A percentile compares a stretch with the other conserved stretches of the same genome.
Conservation (phyloP, 2,888 invertebrate species). For the Dicranocentrus wangi region DNA sequence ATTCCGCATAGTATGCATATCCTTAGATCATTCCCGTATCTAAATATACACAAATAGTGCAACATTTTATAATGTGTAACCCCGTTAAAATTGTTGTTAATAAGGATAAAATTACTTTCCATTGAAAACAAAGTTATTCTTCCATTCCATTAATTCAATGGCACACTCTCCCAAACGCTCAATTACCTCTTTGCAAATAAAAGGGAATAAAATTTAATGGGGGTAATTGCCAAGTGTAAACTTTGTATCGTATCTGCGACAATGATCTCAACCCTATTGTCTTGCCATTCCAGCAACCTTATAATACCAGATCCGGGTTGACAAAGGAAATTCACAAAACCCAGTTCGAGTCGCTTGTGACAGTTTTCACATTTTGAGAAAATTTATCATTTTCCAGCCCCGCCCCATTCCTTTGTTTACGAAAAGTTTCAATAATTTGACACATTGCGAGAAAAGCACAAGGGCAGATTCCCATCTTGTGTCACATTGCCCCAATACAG, state of each 20-base stretch:
- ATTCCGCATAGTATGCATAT: background rate
- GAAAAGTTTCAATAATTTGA: constrained; percentile 60
- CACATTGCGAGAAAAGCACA: constrained; percentile 48
- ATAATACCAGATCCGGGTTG: constrained; percentile 4
- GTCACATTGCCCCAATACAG: too few relatives aligned
- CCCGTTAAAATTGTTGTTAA: background rate
- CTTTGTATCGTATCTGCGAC: constrained; percentile 57
- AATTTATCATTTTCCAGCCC: constrained; percentile 52
- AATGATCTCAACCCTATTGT: background rate
- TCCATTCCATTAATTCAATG: constrained; percentile 43
- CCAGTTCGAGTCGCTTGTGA: constrained; percentile 51
- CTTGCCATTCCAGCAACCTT: background rate
- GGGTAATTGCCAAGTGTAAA: constrained; percentile 56
- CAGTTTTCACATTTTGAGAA: constrained; percentile 59
- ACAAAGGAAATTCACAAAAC: constrained; percentile 7
- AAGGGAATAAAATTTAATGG: constrained; percentile 22
- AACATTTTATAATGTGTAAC: too few relatives aligned
- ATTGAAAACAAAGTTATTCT: constrained; percentile 52
- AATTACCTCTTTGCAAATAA: background rate
- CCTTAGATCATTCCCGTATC: background rate
- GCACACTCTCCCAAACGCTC: background rate
- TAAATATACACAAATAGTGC: too few relatives aligned
- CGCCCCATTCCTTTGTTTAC: constrained; percentile 40
- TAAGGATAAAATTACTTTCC: constrained; percentile 17
- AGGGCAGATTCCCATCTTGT: background rate